phyloP scores from a whole-genome alignment of 1,140 invertebrate genomes.

The Agrilus planipennis region DNA sequence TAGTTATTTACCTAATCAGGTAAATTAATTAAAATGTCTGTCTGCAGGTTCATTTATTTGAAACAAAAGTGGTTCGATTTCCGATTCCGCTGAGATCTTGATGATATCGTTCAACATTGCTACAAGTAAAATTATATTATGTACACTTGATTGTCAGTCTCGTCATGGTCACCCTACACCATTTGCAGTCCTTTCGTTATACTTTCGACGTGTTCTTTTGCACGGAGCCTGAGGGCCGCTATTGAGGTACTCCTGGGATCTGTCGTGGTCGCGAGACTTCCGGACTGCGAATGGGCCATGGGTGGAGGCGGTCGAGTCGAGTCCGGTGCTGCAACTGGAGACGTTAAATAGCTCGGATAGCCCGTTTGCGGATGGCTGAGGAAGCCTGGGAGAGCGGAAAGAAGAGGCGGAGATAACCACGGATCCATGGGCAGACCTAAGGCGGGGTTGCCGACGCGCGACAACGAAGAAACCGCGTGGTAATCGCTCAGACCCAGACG shows the following conservation, averaged over 20 bases:
- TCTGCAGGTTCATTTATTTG: too few species aligned
- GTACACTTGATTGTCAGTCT: slow-evolving; percentile 5
- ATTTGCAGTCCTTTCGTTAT: slow-evolving; percentile 78
- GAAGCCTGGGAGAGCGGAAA: slow-evolving; percentile 74
- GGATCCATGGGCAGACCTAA: slow-evolving; percentile 75
- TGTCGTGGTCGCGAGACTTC: slow-evolving; percentile 37
- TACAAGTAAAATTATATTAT: too few species aligned
- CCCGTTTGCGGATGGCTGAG: slow-evolving; percentile 75
- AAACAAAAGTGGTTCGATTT: too few species aligned
- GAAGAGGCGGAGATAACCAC: slow-evolving; percentile 75
- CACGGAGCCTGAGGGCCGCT: slow-evolving; percentile 76
- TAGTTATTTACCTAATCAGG: too few species aligned
- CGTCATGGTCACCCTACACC: slow-evolving; percentile 60
- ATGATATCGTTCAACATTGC: too few species aligned
- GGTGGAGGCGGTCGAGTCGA: slow-evolving; percentile 28
- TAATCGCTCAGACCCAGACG: slow-evolving; percentile 73
- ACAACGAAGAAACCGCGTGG: slow-evolving; percentile 40
- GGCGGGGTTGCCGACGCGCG: slow-evolving; percentile 49
- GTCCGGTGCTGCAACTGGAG: slow-evolving; percentile 46
- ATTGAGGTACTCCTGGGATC: slow-evolving; percentile 79
- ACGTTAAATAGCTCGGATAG: slow-evolving; percentile 78
- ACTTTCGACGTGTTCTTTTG: slow-evolving; percentile 85
- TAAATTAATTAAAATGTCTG: too few species aligned
- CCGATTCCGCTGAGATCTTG: too few species aligned
- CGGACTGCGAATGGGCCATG: slow-evolving; percentile 33